Percentiles rank a stretch among this genome's conserved stretches.
phyloP scores from a whole-genome alignment of 2,113 vertebrate genomes.

The Sterrhoptilus dennistouni region DNA sequence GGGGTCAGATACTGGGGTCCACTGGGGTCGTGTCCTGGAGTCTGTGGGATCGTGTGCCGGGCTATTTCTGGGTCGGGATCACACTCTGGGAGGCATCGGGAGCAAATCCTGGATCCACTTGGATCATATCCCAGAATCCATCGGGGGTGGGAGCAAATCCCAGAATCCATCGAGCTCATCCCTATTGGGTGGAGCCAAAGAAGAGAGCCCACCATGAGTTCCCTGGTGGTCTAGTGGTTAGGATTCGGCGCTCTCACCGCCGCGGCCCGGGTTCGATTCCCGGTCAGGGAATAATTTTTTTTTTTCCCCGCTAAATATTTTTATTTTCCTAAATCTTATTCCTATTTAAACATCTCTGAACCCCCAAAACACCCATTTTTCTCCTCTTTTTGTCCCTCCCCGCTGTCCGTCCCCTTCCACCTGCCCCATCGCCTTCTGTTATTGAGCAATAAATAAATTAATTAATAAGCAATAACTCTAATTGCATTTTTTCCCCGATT shows the following conservation, averaged over 20 bases:
- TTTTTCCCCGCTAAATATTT: no score
- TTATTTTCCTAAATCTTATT: not conserved
- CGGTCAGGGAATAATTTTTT: conserved; percentile 73
- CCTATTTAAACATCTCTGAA: not conserved
- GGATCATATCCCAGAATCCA: fast-evolving
- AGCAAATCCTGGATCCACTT: fast-evolving
- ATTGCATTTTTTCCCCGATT: not conserved
- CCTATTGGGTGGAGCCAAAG: not conserved
- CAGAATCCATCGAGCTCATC: no score
- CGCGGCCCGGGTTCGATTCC: conserved; percentile 85
- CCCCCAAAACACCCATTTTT: fast-evolving
- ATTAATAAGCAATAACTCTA: not conserved
- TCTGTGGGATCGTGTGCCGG: not conserved
- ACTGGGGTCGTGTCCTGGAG: no score
- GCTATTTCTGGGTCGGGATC: no score
- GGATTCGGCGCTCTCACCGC: conserved; percentile 86
- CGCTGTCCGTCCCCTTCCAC: fast-evolving
- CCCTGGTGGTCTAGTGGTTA: conserved; percentile 85
- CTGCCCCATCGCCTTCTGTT: no score
- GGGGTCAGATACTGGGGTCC: not conserved
- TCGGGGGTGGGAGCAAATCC: fast-evolving
- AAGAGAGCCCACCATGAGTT: fast-evolving
- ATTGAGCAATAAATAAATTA: not conserved
- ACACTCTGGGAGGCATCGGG: fast-evolving
- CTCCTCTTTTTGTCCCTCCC: not conserved